These are phyloP conservation scores for Sebastes umbrosus DNA, from an alignment of 2,797 vertebrate species.

Conservation along the genomic window DNA sequence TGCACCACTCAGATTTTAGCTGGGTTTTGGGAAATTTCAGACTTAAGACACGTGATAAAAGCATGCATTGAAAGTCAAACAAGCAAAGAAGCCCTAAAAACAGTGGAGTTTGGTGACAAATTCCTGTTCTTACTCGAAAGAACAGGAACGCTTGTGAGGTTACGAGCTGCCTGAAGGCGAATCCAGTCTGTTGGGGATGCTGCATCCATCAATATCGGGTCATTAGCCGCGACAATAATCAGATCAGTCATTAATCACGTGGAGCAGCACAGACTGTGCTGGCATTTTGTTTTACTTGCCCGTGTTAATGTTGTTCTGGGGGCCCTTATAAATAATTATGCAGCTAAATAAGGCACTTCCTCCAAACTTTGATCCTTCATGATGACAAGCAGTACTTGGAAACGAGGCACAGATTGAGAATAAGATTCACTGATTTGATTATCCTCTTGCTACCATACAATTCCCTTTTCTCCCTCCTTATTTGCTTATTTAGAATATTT, in stretches of 20 bases:
- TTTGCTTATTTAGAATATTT: not conserved
- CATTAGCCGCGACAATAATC: slow-evolving; percentile 39
- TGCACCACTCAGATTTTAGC: slow-evolving; percentile 10
- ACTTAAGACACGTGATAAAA: not conserved
- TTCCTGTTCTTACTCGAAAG: not conserved
- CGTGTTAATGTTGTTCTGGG: slow-evolving; percentile 4
- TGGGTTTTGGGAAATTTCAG: not conserved
- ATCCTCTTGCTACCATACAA: not conserved
- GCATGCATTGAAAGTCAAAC: not conserved
- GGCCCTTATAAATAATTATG: slow-evolving; percentile 15
- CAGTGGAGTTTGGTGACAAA: not conserved
- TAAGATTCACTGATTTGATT: not conserved
- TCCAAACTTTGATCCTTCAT: slow-evolving; percentile 47
- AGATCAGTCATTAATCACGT: slow-evolving; percentile 37
- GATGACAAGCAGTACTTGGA: slow-evolving; percentile 1
- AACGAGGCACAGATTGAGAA: slow-evolving; percentile 5
- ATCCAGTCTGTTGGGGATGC: not conserved
- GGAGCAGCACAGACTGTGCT: not conserved
- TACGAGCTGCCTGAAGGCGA: not conserved
- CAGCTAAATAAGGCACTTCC: slow-evolving; percentile 16
- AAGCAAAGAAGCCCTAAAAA: not conserved
- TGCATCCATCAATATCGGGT: slow-evolving; percentile 42
- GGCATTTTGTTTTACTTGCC: slow-evolving; percentile 19
- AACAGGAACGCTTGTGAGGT: not conserved
- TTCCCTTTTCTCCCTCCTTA: not conserved